Conservation (phyloP, 2,113 vertebrate species). For the Gobius niger region DNA sequence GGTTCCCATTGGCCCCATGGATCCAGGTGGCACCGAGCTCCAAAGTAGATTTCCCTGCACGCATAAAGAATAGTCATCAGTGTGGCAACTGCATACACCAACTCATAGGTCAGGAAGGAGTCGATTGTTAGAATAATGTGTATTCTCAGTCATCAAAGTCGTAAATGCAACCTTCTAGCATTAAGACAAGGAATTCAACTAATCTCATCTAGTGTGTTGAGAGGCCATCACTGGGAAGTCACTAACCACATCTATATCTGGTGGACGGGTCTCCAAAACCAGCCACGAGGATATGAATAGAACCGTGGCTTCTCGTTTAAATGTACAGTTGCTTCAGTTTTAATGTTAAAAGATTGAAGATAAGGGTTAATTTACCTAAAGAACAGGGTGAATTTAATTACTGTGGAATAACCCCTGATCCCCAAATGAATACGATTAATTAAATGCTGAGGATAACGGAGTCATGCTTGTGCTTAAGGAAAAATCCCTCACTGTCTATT, state of each 20-base stretch:
- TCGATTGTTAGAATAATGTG: not conserved
- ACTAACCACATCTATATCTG: too few relatives aligned
- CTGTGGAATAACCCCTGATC: slow-evolving; percentile 2
- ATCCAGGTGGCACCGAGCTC: slow-evolving; percentile 99
- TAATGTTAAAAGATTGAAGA: too few relatives aligned
- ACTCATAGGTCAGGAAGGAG: not conserved
- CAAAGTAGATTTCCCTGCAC: slow-evolving; percentile 88
- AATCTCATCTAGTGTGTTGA: too few relatives aligned
- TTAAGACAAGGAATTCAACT: too few relatives aligned
- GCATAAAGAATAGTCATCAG: not conserved
- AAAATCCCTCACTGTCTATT: not conserved
- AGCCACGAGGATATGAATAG: too few relatives aligned
- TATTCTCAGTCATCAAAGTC: too few relatives aligned
- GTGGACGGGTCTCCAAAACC: too few relatives aligned
- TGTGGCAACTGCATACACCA: not conserved
- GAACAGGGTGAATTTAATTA: slow-evolving; percentile 21
- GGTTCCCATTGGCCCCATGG: slow-evolving; percentile 96
- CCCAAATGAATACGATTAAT: slow-evolving; percentile 8
- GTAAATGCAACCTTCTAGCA: too few relatives aligned
- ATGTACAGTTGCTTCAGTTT: too few relatives aligned
- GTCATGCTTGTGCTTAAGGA: slow-evolving; percentile 6
- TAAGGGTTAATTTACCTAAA: slow-evolving; percentile 9
- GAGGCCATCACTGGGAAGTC: too few relatives aligned
- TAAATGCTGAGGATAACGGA: slow-evolving; percentile 9
- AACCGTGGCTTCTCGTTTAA: too few relatives aligned